Percentiles rank a stretch among this genome's conserved stretches.
Evolutionary conservation across 2,888 invertebrate genomes (phyloP).

Genomic region (Morinoia aosen): DNA sequence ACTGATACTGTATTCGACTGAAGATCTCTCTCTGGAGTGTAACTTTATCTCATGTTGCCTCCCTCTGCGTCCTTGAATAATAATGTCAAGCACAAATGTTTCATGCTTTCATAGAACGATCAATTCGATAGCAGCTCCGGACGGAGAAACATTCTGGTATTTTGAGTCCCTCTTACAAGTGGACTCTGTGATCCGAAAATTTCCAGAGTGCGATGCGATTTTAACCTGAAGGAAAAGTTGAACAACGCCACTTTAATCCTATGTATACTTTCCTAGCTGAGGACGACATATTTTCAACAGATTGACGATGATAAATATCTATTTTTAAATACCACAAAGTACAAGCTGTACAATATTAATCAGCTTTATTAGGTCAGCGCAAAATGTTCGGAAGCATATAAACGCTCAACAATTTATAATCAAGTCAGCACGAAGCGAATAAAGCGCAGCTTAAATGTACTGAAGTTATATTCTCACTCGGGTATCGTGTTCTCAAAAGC

Average conservation of each 20-base stretch:
- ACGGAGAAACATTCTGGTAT: background rate
- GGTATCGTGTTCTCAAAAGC: slow-evolving; percentile 6
- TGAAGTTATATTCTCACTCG: background rate
- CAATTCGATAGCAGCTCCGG: background rate
- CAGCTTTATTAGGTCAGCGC: background rate
- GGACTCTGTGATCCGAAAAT: too few relatives aligned
- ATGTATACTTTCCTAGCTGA: too few relatives aligned
- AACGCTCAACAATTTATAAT: background rate
- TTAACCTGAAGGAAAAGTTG: too few relatives aligned
- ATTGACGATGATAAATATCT: too few relatives aligned
- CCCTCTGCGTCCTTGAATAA: background rate
- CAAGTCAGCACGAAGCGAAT: background rate
- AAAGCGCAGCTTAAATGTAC: background rate
- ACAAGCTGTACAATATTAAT: too few relatives aligned
- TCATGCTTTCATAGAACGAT: background rate
- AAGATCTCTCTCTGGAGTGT: background rate
- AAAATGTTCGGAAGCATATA: background rate
- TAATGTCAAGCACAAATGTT: background rate
- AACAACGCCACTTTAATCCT: too few relatives aligned
- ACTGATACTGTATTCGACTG: background rate
- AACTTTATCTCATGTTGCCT: too few relatives aligned
- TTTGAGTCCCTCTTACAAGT: background rate
- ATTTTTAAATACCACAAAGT: too few relatives aligned
- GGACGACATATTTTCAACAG: too few relatives aligned
- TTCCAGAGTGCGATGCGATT: too few relatives aligned